These are phyloP conservation scores for Chaitophorus viminalis DNA, from an alignment of 2,888 invertebrate genomes.

Conservation along the genomic window DNA sequence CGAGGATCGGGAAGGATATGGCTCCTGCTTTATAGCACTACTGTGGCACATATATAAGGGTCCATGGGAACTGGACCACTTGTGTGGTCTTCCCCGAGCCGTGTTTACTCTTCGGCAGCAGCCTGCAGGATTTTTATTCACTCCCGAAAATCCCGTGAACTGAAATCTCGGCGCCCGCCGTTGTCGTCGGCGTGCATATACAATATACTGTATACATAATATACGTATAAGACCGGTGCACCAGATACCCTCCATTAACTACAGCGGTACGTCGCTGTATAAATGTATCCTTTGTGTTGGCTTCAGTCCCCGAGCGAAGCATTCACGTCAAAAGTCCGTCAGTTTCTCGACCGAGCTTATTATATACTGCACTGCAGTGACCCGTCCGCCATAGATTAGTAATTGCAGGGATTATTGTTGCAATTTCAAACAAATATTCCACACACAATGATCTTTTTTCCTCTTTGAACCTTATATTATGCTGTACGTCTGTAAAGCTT, in stretches of 20 bases:
- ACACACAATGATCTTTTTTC: too few relatives aligned
- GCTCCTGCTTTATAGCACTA: neutral
- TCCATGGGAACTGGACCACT: constrained; percentile 60
- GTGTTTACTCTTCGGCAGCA: constrained; percentile 57
- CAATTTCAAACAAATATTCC: too few relatives aligned
- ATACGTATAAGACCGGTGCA: neutral
- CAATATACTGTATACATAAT: too few relatives aligned
- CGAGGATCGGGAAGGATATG: constrained; percentile 20
- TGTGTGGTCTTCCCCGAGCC: constrained; percentile 50
- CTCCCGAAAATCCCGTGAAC: constrained; percentile 44
- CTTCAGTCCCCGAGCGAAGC: neutral
- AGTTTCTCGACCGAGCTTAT: neutral
- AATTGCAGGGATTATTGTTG: too few relatives aligned
- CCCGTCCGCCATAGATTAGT: too few relatives aligned
- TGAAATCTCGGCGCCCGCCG: constrained; percentile 44
- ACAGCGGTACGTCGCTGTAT: neutral
- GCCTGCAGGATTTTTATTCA: constrained; percentile 47
- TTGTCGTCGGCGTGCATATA: neutral
- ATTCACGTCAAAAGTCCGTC: neutral
- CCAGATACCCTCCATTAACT: neutral
- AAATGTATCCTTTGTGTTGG: neutral
- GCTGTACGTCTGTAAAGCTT: too few relatives aligned
- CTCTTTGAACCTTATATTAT: too few relatives aligned
- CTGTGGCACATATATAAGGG: neutral
- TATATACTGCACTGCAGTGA: too few relatives aligned